These are phyloP conservation scores for Eolophus roseicapilla DNA, from an alignment of 2,113 vertebrate genomes.

Conservation along the genomic window DNA sequence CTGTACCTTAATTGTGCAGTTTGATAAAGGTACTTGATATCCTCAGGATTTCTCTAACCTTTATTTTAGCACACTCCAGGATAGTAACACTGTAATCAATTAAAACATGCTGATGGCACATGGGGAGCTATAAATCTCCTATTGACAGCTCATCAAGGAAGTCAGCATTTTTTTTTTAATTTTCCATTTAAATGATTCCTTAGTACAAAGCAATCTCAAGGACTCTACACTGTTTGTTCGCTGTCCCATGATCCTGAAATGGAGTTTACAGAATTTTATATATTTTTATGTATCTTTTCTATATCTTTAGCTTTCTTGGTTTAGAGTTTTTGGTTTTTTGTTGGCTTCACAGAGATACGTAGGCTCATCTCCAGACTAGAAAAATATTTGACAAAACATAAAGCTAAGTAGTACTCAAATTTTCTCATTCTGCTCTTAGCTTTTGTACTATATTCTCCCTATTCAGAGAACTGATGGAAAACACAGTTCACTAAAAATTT, in stretches of 20 bases:
- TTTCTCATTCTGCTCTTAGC: neutral
- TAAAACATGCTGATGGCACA: constrained; percentile 20
- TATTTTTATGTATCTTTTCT: neutral
- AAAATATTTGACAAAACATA: neutral
- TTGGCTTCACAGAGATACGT: neutral
- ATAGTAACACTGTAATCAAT: constrained; percentile 46
- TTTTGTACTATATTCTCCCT: neutral
- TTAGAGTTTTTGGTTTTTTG: neutral
- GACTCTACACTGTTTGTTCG: neutral
- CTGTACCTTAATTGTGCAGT: constrained; percentile 62
- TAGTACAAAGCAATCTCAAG: neutral
- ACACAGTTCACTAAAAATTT: neutral
- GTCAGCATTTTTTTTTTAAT: constrained; percentile 30
- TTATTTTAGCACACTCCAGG: constrained; percentile 69
- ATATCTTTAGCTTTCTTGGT: neutral
- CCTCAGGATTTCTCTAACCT: constrained; percentile 74
- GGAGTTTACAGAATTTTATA: neutral
- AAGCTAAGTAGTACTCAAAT: neutral
- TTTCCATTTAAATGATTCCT: constrained; percentile 30
- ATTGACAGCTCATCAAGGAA: constrained; percentile 42
- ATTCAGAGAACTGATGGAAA: neutral
- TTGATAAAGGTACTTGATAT: constrained; percentile 74
- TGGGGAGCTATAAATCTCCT: constrained; percentile 51
- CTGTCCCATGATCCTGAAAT: neutral
- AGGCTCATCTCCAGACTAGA: neutral